A percentile compares a stretch with the other conserved stretches of the same genome.
Conservation (phyloP, 2,113 vertebrate species). For the Regulus satrapa region DNA sequence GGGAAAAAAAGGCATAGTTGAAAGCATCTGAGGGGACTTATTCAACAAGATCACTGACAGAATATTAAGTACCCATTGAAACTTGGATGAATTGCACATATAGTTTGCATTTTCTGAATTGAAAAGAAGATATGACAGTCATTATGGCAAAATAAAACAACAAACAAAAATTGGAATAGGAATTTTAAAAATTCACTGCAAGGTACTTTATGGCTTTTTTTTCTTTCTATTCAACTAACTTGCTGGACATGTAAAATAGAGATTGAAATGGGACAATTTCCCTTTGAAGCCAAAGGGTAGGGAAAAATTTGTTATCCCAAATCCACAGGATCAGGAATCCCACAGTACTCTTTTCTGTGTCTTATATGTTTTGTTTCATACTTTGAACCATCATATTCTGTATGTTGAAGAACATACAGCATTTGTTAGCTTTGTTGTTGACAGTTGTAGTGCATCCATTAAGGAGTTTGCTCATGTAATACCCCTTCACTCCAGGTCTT, state of each 20-base stretch:
- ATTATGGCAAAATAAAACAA: not conserved
- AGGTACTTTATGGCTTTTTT: not conserved
- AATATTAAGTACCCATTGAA: not conserved
- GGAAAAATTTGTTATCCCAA: not conserved
- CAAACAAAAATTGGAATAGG: not conserved
- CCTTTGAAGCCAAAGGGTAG: fast-evolving
- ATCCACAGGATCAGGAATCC: not conserved
- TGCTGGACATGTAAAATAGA: not conserved
- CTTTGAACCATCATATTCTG: not conserved
- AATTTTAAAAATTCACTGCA: not conserved
- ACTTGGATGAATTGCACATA: not conserved
- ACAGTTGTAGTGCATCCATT: not conserved
- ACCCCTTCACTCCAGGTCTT: not conserved
- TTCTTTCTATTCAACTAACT: not conserved
- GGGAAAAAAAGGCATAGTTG: not conserved
- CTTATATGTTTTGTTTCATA: not conserved
- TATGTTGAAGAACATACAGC: not conserved
- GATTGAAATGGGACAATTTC: not conserved
- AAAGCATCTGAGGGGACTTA: not conserved
- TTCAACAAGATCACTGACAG: not conserved
- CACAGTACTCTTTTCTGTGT: not conserved
- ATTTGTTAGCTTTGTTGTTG: not conserved
- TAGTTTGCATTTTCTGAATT: not conserved
- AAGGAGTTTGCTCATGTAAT: not conserved
- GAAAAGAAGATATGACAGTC: not conserved